These are phyloP conservation scores for Ellobius talpinus DNA, from an alignment of 2,113 vertebrate genomes.

Conservation along the genomic window DNA sequence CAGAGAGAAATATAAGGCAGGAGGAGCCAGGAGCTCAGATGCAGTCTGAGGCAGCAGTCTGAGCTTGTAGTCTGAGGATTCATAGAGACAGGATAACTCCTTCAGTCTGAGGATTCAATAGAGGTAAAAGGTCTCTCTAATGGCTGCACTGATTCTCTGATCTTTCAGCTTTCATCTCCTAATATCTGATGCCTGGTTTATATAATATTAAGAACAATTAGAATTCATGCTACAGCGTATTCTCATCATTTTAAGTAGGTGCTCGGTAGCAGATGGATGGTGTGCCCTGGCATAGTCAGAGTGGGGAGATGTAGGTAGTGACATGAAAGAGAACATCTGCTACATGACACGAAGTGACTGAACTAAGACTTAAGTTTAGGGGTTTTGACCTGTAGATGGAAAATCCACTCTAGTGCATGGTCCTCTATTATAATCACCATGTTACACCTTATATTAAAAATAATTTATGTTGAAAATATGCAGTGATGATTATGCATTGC, in stretches of 20 bases:
- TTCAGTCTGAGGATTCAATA: too few species aligned
- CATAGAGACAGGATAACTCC: too few species aligned
- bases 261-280: not conserved
- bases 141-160: too few species aligned
- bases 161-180: too few species aligned
- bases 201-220: too few species aligned
- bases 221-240: too few species aligned
- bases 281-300: not conserved
- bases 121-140: too few species aligned
- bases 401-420: not conserved
- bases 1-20: too few species aligned
- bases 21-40: too few species aligned
- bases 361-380: slow-evolving; percentile 12
- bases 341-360: not conserved
- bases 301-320: not conserved
- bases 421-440: not conserved
- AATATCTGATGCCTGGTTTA: too few species aligned
- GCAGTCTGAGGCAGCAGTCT: too few species aligned
- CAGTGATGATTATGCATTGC: not conserved
- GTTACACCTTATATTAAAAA: not conserved
- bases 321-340: not conserved
- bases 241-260: not conserved
- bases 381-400: not conserved
- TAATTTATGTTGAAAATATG: not conserved
- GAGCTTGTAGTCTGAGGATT: too few species aligned